These are phyloP conservation scores for Argynnis bischoffii DNA, from an alignment of 2,888 invertebrate genomes.

Conservation along the genomic window DNA sequence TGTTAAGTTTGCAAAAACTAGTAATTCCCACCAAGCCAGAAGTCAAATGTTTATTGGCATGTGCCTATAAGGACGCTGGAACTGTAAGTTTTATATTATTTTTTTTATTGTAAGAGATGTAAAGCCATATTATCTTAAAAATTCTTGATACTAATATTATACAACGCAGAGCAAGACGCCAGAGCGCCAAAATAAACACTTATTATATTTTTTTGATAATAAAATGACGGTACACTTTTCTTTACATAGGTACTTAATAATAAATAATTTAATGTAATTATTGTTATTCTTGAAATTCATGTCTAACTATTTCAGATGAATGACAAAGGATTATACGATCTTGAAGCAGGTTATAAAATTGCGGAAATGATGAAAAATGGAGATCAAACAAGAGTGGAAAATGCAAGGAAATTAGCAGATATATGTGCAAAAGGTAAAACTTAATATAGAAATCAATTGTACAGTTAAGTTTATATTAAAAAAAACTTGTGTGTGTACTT, in stretches of 20 bases:
- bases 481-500: no score
- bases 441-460: not conserved
- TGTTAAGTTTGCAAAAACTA: constrained; percentile 54
- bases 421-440: constrained; percentile 60
- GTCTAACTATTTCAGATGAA: constrained; percentile 20
- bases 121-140: not conserved
- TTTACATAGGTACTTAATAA: not conserved
- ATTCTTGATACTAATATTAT: not conserved
- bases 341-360: constrained; percentile 58
- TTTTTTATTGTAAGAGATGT: no score
- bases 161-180: no score
- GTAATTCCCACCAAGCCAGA: constrained; percentile 64
- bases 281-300: not conserved
- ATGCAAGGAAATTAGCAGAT: constrained; percentile 63
- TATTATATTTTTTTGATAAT: not conserved
- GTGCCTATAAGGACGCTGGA: constrained; percentile 66
- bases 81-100: constrained; percentile 51
- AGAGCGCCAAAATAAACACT: not conserved
- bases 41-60: constrained; percentile 74
- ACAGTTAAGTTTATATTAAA: no score
- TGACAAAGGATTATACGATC: constrained; percentile 54
- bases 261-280: not conserved
- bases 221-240: not conserved
- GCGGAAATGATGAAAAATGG: constrained; percentile 62
- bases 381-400: constrained; percentile 59